phyloP scores from a whole-genome alignment of 2,888 invertebrate genomes.

The Ectemnius lituratus region DNA sequence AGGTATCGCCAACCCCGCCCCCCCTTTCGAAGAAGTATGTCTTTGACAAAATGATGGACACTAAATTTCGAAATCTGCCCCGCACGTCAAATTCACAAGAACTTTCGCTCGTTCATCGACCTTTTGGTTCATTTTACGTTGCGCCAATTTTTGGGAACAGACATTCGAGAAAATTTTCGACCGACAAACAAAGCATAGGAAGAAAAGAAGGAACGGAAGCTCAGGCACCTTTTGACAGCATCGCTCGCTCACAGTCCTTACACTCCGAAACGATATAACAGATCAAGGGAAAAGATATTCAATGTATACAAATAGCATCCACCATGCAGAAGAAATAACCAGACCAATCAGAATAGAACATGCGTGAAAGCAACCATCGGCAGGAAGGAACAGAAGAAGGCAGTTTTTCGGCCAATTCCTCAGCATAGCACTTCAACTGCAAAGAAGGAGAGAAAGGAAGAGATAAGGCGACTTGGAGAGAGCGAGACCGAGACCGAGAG shows the following conservation, averaged over 20 bases:
- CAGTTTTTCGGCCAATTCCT: slow-evolving; percentile 57
- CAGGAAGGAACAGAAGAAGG: slow-evolving; percentile 19
- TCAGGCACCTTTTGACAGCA: slow-evolving; percentile 58
- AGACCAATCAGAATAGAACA: slow-evolving; percentile 10
- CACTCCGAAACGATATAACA: slow-evolving; percentile 45
- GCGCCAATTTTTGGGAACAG: slow-evolving; percentile 26
- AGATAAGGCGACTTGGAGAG: slow-evolving; percentile 29
- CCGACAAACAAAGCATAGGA: slow-evolving; percentile 19
- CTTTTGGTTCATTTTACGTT: slow-evolving; percentile 51
- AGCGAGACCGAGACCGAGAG: slow-evolving; percentile 33
- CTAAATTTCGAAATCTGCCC: slow-evolving; percentile 42
- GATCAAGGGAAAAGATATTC: slow-evolving; percentile 1
- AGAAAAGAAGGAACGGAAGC: slow-evolving; percentile 9
- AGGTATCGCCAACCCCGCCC: slow-evolving; percentile 53
- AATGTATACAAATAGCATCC: slow-evolving; percentile 22
- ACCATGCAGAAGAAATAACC: slow-evolving; percentile 7
- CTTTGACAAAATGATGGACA: slow-evolving; percentile 50
- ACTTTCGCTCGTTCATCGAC: slow-evolving; percentile 56
- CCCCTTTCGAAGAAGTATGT: slow-evolving; percentile 62
- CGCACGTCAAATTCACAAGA: slow-evolving; percentile 53
- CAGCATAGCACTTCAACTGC: slow-evolving; percentile 48
- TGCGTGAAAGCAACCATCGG: slow-evolving; percentile 20
- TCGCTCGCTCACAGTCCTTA: slow-evolving; percentile 64
- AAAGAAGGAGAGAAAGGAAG: slow-evolving; percentile 23
- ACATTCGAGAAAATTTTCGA: slow-evolving; percentile 22